Conservation (phyloP, 2,797 vertebrate genomes). For the Micrastur ruficollis region DNA sequence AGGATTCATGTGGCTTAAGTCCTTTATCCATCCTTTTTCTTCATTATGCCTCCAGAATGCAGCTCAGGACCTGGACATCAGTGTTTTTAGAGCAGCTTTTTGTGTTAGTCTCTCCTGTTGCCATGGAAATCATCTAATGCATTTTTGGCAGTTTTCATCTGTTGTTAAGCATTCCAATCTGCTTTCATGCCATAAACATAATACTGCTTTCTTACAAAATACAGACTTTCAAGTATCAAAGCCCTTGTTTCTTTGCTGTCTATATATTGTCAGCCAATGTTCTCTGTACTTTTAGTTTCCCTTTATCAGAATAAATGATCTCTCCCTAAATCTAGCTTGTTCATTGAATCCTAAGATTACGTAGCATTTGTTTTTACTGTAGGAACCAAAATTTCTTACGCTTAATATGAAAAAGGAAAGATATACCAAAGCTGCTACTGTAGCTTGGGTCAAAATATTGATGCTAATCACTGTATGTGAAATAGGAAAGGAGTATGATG, state of each 20-base stretch:
- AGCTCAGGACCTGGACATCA: neutral
- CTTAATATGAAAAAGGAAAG: neutral
- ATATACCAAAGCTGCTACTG: neutral
- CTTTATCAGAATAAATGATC: neutral
- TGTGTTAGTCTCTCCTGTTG: neutral
- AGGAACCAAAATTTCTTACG: neutral
- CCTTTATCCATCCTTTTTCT: neutral
- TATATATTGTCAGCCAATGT: neutral
- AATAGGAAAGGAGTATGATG: neutral
- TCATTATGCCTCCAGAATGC: neutral
- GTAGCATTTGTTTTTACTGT: neutral
- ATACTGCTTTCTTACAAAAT: neutral
- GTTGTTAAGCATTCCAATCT: neutral
- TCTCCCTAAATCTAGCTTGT: neutral
- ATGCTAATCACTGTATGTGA: neutral
- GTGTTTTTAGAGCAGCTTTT: neutral
- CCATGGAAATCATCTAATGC: conserved; percentile 3
- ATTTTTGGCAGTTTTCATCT: neutral
- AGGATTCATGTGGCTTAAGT: neutral
- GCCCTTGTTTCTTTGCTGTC: neutral
- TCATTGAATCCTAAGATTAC: neutral
- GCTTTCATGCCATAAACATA: neutral
- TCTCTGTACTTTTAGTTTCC: neutral
- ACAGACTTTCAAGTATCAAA: neutral
- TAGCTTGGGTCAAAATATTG: neutral